Evolutionary conservation across 2,113 vertebrate species (phyloP), one percentile per base, ranked within the genome.

Genomic region (Garra rufa): DNA sequence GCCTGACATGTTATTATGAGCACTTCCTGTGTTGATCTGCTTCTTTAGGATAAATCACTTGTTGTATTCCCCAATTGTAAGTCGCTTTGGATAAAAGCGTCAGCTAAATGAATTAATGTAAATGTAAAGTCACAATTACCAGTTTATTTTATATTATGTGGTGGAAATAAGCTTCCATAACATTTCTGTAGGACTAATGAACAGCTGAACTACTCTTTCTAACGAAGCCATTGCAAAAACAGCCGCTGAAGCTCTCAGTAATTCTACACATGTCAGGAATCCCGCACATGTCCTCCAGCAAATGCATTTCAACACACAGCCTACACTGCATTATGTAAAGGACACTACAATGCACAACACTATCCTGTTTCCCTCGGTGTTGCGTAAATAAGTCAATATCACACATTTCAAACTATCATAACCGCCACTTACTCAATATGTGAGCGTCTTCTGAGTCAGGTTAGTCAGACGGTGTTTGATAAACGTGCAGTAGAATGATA

Each of bases 241-340:
- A 71, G 63, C 77, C 52, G 86, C 83, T 86, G 71, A 21, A 88
- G 14, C 81, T 10, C 24, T 74, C 26, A 38, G 85, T 76, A 85
- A 90, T 87, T 85, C 76, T 26, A 87, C 21, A 81, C 82, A 79
- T 81, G 70, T 76, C 34, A 74, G 83, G 85, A 88, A 88, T 88
- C 67, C 70, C 75, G 76, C 79, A 83, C 83, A 81, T 38, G 73
- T 78, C 85, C 83, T 63, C 61, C 24, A 65, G 82, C 46, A 71
- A 83, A 75, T 26, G 83, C 34, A 46, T 24, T 50, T 44, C 63
- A 19, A 34, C 13, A 21, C 17, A 2, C 30, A 2, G 63, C 15
- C 63, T 38, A 9, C 63, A 67, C 8, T 38, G 63, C 30, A 19
- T 2, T 38, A 1, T 8, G 63, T 38, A 19, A 34, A 34, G 7